Evolutionary conservation across 2,888 invertebrate genomes (phyloP), one percentile per base, ranked within the genome.

Genomic region (Stenoptilia bipunctidactyla): DNA sequence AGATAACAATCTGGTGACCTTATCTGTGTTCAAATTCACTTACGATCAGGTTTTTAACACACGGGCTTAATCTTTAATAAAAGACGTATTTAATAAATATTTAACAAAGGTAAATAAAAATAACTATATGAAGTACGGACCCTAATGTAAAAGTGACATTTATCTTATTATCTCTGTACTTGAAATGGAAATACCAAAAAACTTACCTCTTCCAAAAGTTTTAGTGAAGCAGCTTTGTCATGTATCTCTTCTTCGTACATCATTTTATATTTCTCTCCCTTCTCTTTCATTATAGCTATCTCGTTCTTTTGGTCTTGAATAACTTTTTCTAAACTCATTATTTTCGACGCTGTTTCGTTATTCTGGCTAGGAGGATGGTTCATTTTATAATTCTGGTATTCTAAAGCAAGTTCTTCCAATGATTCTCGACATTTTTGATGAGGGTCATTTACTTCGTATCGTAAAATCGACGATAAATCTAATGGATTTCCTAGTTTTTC

Each of bases 371-470:
- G 30, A 4, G 30, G 30, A 13, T 34, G 13, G 13, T 12, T 2
- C 34, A 69, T 60, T 61, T 89, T 91, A 49, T 88, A 89, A 33
- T 79, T 66, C 47, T 94, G 92, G 56, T 89, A 89, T 52, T 93
- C 90, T 34, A 86, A 77, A 50, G 86, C 87, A 13, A 92, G 59
- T 20, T 63, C 75, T 12, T 88, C 87, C 37, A 88, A 83, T 48
- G 92, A 90, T 40, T 90, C 88, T 52, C 86, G 85, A 53, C 92
- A 92, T 40, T 80, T 85, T 0, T 60, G 53, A 51, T 90, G 89
- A 13, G 72, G 42, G 36, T 76, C 72, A 37, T 72, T 75, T 1
- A 66, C 70, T 30, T 76, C 73, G 1, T 72, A 55, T 45, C 77
- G 79, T 48, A 88, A 85, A 13, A 88, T 74, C 1, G 85, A 74